These are phyloP conservation scores for Steatornis caripensis DNA, from an alignment of 2,113 vertebrate genomes.

Conservation along the genomic window DNA sequence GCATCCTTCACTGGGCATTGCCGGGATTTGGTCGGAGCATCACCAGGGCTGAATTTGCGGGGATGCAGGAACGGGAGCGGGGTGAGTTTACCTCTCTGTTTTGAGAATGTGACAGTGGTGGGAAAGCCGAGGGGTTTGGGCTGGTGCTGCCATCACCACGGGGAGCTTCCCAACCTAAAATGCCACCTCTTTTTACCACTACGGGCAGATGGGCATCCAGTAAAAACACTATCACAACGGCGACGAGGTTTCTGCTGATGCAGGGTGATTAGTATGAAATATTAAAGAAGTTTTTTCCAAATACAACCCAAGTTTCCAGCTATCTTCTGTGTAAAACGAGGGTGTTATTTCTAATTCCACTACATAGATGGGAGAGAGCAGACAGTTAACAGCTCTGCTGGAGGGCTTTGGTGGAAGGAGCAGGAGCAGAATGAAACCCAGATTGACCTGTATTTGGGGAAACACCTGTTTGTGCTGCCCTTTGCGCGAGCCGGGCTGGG, in stretches of 20 bases:
- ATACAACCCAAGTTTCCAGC: background rate
- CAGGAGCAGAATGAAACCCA: background rate
- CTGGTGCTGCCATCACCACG: background rate
- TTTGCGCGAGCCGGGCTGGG: background rate
- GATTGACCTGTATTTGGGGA: background rate
- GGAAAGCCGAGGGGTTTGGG: background rate
- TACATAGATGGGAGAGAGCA: background rate
- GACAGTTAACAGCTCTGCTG: background rate
- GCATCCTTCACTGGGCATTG: background rate
- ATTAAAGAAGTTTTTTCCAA: background rate
- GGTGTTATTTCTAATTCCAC: background rate
- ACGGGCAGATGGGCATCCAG: rapidly evolving
- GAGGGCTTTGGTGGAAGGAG: background rate
- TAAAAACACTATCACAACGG: rapidly evolving
- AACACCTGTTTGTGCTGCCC: background rate
- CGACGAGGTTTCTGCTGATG: background rate
- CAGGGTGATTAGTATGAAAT: background rate
- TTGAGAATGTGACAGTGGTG: background rate
- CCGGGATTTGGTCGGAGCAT: background rate
- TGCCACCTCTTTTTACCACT: background rate
- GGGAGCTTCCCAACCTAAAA: background rate
- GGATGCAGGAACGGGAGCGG: background rate
- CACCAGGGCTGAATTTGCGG: background rate
- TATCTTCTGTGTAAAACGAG: background rate
- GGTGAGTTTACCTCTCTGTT: background rate